A percentile compares a stretch with the other conserved stretches of the same genome.
Evolutionary conservation across 1,140 invertebrate species (phyloP).

Genomic region (Drosophila tristis): DNA sequence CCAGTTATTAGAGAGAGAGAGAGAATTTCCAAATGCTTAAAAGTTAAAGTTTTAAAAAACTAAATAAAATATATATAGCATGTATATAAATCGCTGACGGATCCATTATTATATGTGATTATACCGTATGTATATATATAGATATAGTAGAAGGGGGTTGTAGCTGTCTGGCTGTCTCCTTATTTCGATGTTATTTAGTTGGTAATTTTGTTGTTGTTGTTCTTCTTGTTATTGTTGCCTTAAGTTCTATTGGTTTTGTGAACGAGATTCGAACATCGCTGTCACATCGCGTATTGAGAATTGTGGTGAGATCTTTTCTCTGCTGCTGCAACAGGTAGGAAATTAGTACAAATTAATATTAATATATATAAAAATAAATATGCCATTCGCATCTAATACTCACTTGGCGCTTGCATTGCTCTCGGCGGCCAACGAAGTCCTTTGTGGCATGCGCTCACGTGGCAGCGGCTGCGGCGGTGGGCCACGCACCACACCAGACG

Average conservation of each 20-base stretch:
- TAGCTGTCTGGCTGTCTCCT: conserved; percentile 37
- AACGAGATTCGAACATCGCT: conserved; percentile 89
- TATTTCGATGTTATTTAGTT: conserved; percentile 66
- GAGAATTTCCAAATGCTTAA: conserved; percentile 36
- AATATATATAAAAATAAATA: neutral
- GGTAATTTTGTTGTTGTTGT: conserved; percentile 6
- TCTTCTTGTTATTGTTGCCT: conserved; percentile 22
- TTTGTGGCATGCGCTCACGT: conserved; percentile 54
- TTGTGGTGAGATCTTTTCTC: conserved; percentile 88
- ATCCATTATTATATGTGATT: no score
- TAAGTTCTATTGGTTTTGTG: conserved; percentile 82
- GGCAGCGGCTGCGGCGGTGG: conserved; percentile 36
- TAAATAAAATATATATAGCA: conserved; percentile 57
- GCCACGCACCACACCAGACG: conserved; percentile 56
- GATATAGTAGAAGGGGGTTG: conserved; percentile 36
- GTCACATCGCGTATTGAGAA: conserved; percentile 91
- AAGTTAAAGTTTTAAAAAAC: conserved; percentile 37
- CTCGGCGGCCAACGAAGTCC: conserved; percentile 56
- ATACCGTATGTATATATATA: conserved; percentile 20
- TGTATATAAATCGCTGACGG: neutral
- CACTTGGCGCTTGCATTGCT: conserved; percentile 69
- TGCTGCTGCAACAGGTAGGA: conserved; percentile 85
- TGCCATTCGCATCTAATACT: conserved; percentile 7
- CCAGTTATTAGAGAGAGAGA: conserved; percentile 30
- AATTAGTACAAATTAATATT: conserved; percentile 1